Evolutionary conservation across 2,797 vertebrate genomes (phyloP).

Genomic region (Anableps anableps): DNA sequence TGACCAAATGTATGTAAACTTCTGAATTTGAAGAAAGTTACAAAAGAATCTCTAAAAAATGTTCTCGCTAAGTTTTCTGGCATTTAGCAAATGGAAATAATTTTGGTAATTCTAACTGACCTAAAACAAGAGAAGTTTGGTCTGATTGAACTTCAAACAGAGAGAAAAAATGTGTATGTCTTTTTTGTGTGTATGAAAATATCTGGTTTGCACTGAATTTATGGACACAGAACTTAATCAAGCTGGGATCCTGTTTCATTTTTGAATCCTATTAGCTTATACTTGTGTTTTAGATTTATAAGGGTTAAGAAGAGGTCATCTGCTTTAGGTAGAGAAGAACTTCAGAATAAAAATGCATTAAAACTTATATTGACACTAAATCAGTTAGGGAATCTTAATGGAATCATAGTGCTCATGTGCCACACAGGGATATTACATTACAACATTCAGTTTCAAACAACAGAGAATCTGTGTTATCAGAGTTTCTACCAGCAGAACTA

Average conservation of each 20-base stretch:
- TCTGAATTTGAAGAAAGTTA: too few species aligned
- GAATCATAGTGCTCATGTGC: not conserved
- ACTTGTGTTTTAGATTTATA: not conserved
- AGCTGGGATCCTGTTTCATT: not conserved
- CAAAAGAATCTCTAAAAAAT: too few species aligned
- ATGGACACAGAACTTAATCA: not conserved
- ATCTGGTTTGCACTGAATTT: too few species aligned
- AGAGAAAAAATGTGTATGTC: too few species aligned
- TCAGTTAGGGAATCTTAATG: slow-evolving; percentile 15
- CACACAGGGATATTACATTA: slow-evolving; percentile 15
- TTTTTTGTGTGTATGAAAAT: too few species aligned
- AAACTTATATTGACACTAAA: slow-evolving; percentile 4
- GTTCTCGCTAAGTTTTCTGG: too few species aligned
- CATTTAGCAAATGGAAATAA: too few species aligned
- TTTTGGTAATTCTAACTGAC: too few species aligned
- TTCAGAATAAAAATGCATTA: not conserved
- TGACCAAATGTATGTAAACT: too few species aligned
- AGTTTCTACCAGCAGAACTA: slow-evolving; percentile 41
- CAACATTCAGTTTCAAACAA: slow-evolving; percentile 29
- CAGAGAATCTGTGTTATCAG: slow-evolving; percentile 25
- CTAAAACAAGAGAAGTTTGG: too few species aligned
- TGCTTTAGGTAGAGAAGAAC: not conserved
- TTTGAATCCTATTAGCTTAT: not conserved
- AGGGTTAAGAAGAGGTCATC: not conserved
- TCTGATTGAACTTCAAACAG: too few species aligned